These are phyloP conservation scores for Ditylenchus dipsaci DNA, from an alignment of 1,140 invertebrate genomes.

Conservation along the genomic window DNA sequence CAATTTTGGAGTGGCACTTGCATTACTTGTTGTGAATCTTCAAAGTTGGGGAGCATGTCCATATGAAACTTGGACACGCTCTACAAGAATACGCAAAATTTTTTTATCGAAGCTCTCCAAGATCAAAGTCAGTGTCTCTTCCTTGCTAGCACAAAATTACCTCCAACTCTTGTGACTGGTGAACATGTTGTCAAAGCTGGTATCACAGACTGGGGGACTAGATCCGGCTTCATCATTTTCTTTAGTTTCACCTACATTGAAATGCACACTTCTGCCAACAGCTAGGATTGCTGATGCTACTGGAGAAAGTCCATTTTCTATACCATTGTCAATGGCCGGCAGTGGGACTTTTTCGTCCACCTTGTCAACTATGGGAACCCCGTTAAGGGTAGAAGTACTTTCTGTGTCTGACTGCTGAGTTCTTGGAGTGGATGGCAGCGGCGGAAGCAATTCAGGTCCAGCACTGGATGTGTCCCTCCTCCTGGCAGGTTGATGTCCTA, in stretches of 20 bases:
- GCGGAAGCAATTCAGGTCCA: background rate
- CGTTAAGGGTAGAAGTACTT: background rate
- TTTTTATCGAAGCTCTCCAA: background rate
- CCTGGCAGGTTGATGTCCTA: too few species aligned
- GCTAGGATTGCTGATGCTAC: too few species aligned
- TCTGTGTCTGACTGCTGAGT: background rate
- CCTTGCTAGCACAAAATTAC: too few species aligned
- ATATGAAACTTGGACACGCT: too few species aligned
- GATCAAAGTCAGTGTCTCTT: background rate
- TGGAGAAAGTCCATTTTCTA: background rate
- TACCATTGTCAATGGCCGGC: background rate
- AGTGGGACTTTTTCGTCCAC: background rate
- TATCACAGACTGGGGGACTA: background rate
- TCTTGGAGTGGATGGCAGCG: background rate
- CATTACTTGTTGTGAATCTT: too few species aligned
- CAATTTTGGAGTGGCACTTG: too few species aligned
- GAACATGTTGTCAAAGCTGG: background rate
- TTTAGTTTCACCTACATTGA: background rate
- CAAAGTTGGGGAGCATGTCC: too few species aligned
- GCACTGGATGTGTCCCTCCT: too few species aligned
- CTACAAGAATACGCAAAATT: background rate
- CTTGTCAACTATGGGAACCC: background rate
- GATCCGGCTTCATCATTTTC: background rate
- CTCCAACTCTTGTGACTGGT: slow-evolving; percentile 2
- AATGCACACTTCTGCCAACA: background rate